Evolutionary conservation across 2,113 vertebrate genomes (phyloP), one percentile per base, ranked within the genome.

Genomic region (Cochlearius cochlearius): DNA sequence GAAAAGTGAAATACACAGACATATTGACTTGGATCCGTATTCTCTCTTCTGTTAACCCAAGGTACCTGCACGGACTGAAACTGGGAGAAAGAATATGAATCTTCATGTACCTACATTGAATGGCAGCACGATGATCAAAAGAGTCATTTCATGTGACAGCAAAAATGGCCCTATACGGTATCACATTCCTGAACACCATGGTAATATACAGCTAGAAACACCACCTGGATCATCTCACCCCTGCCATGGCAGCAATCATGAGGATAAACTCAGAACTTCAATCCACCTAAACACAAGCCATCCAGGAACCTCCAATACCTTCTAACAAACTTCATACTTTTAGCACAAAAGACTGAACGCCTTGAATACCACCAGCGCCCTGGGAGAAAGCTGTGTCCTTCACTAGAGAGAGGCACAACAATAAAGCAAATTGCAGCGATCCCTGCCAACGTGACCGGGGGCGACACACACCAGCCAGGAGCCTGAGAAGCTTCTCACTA

Each of bases 1-100:
- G 88, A 77, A 30, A 91, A 93, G 83, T 95, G 91, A 96, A 96
- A 96, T 78, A 93, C 76, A 94, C 76, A 93, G 83, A 87, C 86
- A 89, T 86, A 84, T 36, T 94, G 72, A 89, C 86, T 78, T 32
- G 60, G 64, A 49, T 81, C 81, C 0, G 0, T 18, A n/a, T 53
- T 82, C 83, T 84, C 32, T 93, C 52, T 62, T 86, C 73, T 64
- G 83, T 49, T 86, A 92, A 80, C 56, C n/a, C 27, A 63, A 86
- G 26, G 49, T 77, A 53, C 52, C 34, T 71, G 15, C 43, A 91
- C 0, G 1, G 60, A 64, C 17, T 53, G 75, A 84, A 94, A 72
- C 36, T 64, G 27, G n/a, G 50, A 86, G 75, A 21, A 64, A 76
- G 21, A 88, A 83, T 25, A 75, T 34, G 34, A 80, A 69, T 77